A percentile compares a stretch with the other conserved stretches of the same genome.
These are phyloP conservation scores for Amaurobius ferox DNA, from an alignment of 2,888 invertebrate species.

Conservation along the genomic window DNA sequence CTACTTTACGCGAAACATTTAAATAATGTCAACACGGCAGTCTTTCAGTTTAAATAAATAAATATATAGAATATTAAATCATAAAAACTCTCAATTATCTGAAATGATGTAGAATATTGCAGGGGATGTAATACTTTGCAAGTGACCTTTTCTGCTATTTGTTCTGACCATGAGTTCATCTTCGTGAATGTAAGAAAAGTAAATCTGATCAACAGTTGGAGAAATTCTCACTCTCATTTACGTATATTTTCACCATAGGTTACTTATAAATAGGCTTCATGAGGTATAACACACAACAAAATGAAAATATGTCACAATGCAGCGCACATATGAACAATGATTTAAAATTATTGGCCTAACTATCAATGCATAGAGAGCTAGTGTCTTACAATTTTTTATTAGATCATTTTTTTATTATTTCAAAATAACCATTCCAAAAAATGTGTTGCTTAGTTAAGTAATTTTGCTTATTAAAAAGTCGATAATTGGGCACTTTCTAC, in stretches of 20 bases:
- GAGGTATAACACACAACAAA: background rate
- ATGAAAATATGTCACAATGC: conserved; percentile 1
- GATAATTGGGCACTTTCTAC: too few relatives aligned
- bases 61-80: background rate
- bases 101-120: too few relatives aligned
- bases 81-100: background rate
- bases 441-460: too few relatives aligned
- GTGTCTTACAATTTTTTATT: too few relatives aligned
- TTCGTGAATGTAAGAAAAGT: background rate
- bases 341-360: background rate
- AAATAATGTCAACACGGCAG: conserved; percentile 54
- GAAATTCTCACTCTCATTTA: conserved; percentile 16
- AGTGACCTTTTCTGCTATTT: background rate
- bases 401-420: too few relatives aligned
- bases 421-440: too few relatives aligned
- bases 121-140: background rate
- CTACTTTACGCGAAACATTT: conserved; percentile 52
- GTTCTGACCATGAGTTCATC: background rate
- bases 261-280: conserved; percentile 16
- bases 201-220: background rate
- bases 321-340: background rate
- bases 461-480: too few relatives aligned
- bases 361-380: background rate
- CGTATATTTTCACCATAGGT: conserved; percentile 44
- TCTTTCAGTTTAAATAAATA: background rate